Evolutionary conservation across 2,113 vertebrate species (phyloP), one percentile per base, ranked within the genome.

Genomic region (Apeltes quadracus): DNA sequence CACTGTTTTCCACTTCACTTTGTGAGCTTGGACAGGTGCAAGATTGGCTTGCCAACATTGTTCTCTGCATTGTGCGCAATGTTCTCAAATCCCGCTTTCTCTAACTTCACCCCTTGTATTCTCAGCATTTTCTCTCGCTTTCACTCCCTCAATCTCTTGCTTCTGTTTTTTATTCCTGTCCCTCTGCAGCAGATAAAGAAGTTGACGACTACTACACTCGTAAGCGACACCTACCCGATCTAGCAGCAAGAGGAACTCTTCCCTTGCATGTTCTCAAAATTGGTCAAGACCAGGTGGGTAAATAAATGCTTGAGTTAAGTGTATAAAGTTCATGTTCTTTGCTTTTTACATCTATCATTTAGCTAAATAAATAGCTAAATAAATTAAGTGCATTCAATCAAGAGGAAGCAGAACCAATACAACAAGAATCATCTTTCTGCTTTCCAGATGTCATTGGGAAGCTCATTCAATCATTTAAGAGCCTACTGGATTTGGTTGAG

Each of bases 171-270:
- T 27, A 32, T 69, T 53, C 48, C 68, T 43, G 0, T 84, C 61
- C 73, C 82, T 89, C 84, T 72, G 22, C 93, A 98, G 98, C 95
- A 57, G 98, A 99, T 90, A 99, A 98, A 90, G 98, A 98, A 4
- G 95, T 97, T 1, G 97, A 99, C 0, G 98, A 98, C 14, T 98
- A 98, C 92, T 99, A 99, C 88, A 96, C 93, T 89, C 95, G 97
- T 61, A 95, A 97, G 85, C 92, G 97, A 58, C 96, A 98, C 82
- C 94, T 99, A 82, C 97, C 97, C 0, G 98, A 99, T 91, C 92
- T 99, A 86, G 97, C 98, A 0, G 97, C 97, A 5, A 90, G 97
- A 1, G 92, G 96, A 75, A 99, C 98, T 0, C 96, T 99, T 70
- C 98, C 98, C 18, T 91, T 98, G 84, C 97, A 98, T 1, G 96